Percentiles rank a stretch among this genome's conserved stretches.
These are phyloP conservation scores for Dicrostonyx torquatus DNA, from an alignment of 2,797 vertebrate species.

Conservation along the genomic window DNA sequence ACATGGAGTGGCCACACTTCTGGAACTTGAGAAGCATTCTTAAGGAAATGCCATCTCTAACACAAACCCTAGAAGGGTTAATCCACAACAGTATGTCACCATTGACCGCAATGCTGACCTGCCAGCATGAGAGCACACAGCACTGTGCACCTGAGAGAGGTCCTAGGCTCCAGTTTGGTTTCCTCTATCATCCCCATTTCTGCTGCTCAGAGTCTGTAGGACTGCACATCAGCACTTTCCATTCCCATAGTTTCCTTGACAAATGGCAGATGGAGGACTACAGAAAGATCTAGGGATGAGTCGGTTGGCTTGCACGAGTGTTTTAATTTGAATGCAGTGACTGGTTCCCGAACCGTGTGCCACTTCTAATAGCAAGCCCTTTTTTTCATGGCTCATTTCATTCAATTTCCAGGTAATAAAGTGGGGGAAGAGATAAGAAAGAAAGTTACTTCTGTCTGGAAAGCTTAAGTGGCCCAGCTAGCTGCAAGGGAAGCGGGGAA, in stretches of 20 bases:
- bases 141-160: background rate
- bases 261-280: background rate
- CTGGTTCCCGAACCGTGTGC: background rate
- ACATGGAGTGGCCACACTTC: background rate
- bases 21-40: background rate
- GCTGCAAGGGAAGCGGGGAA: slow-evolving; percentile 6
- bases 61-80: background rate
- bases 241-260: background rate
- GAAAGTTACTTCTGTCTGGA: background rate
- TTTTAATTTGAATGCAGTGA: background rate
- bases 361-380: too few species aligned
- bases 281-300: background rate
- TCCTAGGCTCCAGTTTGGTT: background rate
- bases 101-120: fast-evolving
- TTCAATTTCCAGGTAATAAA: background rate
- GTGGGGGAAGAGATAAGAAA: background rate
- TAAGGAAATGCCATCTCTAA: background rate
- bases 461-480: too few species aligned
- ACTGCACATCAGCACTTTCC: background rate
- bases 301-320: background rate
- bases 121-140: background rate
- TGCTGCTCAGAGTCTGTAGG: background rate
- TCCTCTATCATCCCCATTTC: background rate
- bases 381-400: background rate
- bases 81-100: background rate